A percentile compares a stretch with the other conserved stretches of the same genome.
Conservation (phyloP, 1,140 invertebrate genomes). For the Caenorhabditis inopinata region DNA sequence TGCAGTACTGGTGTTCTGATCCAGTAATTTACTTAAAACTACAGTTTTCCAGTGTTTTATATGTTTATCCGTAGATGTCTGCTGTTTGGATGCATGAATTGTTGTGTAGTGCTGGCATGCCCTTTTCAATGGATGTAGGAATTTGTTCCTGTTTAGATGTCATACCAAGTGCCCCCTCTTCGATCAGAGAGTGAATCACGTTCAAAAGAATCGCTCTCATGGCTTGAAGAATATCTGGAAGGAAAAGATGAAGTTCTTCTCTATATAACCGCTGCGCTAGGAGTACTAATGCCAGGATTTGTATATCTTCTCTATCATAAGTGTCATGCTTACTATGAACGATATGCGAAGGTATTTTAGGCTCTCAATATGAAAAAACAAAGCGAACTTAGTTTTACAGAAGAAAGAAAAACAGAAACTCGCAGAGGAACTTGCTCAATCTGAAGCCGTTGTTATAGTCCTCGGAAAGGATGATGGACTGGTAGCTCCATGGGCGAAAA, state of each 20-base stretch:
- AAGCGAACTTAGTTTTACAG: conserved; percentile 35
- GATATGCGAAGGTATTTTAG: conserved; percentile 47
- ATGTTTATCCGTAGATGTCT: not conserved
- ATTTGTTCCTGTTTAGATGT: not conserved
- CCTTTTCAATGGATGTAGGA: not conserved
- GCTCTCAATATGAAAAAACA: not conserved
- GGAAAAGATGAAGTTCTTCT: conserved; percentile 50
- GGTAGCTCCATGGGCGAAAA: not conserved
- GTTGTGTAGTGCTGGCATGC: not conserved
- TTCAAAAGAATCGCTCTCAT: not conserved
- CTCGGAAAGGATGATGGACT: conserved; percentile 36
- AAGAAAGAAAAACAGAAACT: conserved; percentile 41
- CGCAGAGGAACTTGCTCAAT: conserved; percentile 41
- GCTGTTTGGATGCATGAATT: not conserved
- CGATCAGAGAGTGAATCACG: not conserved
- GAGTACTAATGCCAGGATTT: conserved; percentile 48
- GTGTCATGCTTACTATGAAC: conserved; percentile 40
- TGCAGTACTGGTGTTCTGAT: no score
- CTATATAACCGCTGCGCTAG: conserved; percentile 49
- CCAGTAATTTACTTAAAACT: no score
- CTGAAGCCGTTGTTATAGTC: conserved; percentile 34
- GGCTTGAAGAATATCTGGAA: conserved; percentile 34
- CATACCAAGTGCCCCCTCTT: conserved; percentile 1
- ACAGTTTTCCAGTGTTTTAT: not conserved
- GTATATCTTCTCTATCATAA: conserved; percentile 48